Conservation (phyloP, 2,888 invertebrate species). For the Drosophila ezoana region DNA sequence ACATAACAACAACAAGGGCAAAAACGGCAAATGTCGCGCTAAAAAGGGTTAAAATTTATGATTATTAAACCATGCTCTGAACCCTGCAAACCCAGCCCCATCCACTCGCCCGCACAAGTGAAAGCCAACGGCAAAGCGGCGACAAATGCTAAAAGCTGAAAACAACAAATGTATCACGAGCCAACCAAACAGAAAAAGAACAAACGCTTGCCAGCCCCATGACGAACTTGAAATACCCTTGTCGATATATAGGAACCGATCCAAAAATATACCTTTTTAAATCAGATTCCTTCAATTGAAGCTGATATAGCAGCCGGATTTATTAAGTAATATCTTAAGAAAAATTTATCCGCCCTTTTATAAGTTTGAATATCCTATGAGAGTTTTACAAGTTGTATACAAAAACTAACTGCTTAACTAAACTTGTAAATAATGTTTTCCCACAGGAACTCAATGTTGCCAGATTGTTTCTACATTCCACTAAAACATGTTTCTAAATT, state of each 20-base stretch:
- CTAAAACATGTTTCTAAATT: too few species aligned
- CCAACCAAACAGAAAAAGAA: conserved; percentile 11
- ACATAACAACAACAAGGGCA: conserved; percentile 41
- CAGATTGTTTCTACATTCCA: too few species aligned
- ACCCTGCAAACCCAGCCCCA: neutral
- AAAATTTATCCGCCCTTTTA: too few species aligned
- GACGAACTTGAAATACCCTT: conserved; percentile 13
- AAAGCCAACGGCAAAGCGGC: conserved; percentile 44
- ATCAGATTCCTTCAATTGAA: too few species aligned
- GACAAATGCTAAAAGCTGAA: conserved; percentile 54
- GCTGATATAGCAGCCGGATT: too few species aligned
- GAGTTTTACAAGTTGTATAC: too few species aligned
- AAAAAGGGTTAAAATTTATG: conserved; percentile 78
- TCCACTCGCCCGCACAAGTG: conserved; percentile 1
- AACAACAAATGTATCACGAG: conserved; percentile 56
- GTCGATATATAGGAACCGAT: neutral
- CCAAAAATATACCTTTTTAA: too few species aligned
- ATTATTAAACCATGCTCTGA: conserved; percentile 70
- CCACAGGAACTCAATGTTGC: too few species aligned
- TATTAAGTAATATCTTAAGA: too few species aligned
- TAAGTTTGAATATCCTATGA: too few species aligned
- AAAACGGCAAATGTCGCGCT: conserved; percentile 57
- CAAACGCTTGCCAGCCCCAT: neutral
- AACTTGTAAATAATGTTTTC: too few species aligned
- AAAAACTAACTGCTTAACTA: too few species aligned